Evolutionary conservation across 2,113 vertebrate species (phyloP), one percentile per base, ranked within the genome.

Genomic region (Paradisaea rubra): DNA sequence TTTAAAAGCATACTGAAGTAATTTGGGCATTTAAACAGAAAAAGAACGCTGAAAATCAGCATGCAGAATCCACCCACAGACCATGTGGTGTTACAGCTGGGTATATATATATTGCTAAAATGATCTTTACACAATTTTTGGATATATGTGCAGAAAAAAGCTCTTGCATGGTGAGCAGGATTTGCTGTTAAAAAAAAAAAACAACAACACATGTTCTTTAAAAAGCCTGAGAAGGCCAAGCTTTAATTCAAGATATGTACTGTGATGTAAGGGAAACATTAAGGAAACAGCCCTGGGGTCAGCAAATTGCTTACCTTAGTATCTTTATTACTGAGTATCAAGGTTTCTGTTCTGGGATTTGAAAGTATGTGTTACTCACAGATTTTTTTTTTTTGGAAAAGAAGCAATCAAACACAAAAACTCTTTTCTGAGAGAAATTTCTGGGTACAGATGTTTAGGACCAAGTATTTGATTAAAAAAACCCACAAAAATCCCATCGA

Each of bases 401-500:
- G 6, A 23, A 11, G 15, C 5, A 69, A 41, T 11, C 7, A 28
- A 49, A 9, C 2, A 1, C 6, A 3, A 12, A 15, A 69, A 22
- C 7, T 22, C 6, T 42, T 33, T 63, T 47, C 13, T 49, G 28
- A 37, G 74, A 63, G 8, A 81, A 70, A 64, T 27, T 28, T 30
- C 18, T 28, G 17, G 16, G 10, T 56, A 49, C 1, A 69, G 47
- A 73, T 42, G 6, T 11, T 77, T 60, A 49, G 22, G 24, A 39
- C 1, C 3, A 60, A 77, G 2, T 2, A 5, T 68, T 76, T 69
- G 6, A 71, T 49, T 0, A 33, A 66, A 85, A 85, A 33, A 64
- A 3, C 1, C 8, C 10, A n/a, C 10, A 11, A 33, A 15, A 35
- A 37, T 49, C 49, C 15, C 30, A 56, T 17, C 5, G 50, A 30